phyloP scores from a whole-genome alignment of 2,797 vertebrate genomes.

The Enteromius anoplus region DNA sequence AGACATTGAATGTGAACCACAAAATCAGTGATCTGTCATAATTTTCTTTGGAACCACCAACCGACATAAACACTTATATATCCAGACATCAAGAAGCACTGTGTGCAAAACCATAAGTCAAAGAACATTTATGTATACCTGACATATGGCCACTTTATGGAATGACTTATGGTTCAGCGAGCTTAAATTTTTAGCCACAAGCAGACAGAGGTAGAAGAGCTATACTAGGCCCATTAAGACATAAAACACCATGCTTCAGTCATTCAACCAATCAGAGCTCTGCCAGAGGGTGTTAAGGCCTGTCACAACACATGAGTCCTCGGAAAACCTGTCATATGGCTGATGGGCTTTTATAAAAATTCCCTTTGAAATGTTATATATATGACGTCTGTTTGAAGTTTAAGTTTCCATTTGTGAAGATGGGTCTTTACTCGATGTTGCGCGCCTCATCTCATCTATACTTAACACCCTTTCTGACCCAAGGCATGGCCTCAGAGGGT shows the following conservation, averaged over 20 bases:
- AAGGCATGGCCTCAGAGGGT: constrained; percentile 34
- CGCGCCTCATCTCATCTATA: constrained; percentile 18
- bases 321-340: constrained; percentile 35
- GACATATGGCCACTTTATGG: constrained; percentile 26
- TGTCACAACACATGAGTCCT: constrained; percentile 47
- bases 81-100: not conserved
- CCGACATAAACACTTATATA: not conserved
- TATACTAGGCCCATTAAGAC: constrained; percentile 23
- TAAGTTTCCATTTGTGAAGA: constrained; percentile 30
- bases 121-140: constrained; percentile 27
- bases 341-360: constrained; percentile 36
- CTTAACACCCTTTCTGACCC: constrained; percentile 40
- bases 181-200: constrained; percentile 12
- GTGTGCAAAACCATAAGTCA: constrained; percentile 5
- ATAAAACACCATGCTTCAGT: constrained; percentile 10
- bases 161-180: constrained; percentile 12
- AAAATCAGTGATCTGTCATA: not conserved
- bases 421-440: constrained; percentile 2
- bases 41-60: not conserved
- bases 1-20: not conserved
- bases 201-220: not conserved
- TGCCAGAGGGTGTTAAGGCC: constrained; percentile 13
- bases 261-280: constrained; percentile 28
- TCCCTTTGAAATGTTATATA: constrained; percentile 40
- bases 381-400: constrained; percentile 36